These are phyloP conservation scores for Apodemia zela DNA, from an alignment of 2,888 invertebrate species.

Conservation along the genomic window DNA sequence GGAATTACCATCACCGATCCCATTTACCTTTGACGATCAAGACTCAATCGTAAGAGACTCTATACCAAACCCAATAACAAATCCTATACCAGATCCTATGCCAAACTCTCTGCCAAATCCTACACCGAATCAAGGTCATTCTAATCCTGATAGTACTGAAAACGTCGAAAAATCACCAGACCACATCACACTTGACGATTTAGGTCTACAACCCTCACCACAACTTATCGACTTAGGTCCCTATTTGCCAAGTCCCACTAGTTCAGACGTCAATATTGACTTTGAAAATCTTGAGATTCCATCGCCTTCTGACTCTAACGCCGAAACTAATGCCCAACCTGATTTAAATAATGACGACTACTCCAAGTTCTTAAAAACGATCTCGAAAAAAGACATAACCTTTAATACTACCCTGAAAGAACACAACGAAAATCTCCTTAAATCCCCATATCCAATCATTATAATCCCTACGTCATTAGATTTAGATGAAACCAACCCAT, in stretches of 20 bases:
- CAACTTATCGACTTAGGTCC: neutral
- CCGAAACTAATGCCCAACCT: neutral
- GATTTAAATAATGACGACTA: neutral
- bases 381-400: neutral
- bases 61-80: neutral
- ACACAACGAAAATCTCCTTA: neutral
- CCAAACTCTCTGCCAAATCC: neutral
- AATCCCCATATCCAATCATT: neutral
- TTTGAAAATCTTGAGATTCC: constrained; percentile 7
- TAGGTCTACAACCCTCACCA: neutral
- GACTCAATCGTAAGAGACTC: neutral
- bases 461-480: constrained; percentile 11
- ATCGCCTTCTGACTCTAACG: neutral
- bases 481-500: constrained; percentile 4
- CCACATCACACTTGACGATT: neutral
- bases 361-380: neutral
- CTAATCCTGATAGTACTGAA: neutral
- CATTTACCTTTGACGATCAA: neutral
- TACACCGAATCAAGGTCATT: neutral
- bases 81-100: neutral
- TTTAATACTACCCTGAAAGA: neutral
- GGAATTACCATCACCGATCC: neutral
- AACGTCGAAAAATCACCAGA: neutral
- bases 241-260: neutral
- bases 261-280: neutral